Evolutionary conservation across 2,888 invertebrate species (phyloP), one percentile per base, ranked within the genome.

Genomic region (Galerucella nymphaeae): DNA sequence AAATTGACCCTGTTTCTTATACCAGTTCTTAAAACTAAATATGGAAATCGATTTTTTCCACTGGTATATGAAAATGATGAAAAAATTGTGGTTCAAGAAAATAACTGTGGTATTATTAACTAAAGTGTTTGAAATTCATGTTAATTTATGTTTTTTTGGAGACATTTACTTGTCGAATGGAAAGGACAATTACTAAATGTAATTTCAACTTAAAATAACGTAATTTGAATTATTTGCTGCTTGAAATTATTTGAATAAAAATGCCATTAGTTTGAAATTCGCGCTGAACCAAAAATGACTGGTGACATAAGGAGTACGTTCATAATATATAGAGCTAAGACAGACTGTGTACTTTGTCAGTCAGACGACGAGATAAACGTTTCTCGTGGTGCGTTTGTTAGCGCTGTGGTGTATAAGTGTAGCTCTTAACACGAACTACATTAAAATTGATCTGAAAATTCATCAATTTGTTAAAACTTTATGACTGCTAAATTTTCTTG

Each of bases 401-500:
- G n/a, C n/a, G n/a, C n/a, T n/a, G n/a, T n/a, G n/a, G n/a, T n/a
- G n/a, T n/a, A n/a, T n/a, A n/a, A n/a, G n/a, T n/a, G n/a, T n/a
- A n/a, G n/a, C 0, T 4, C 5, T 30, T 5, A 30, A 30, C 5
- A 2, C 30, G 30, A 30, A 2, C 30, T 30, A 30, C 30, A 30
- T 5, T 5, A 30, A 30, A 30, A 30, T 30, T 30, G 30, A 5
- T 30, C 30, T 30, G 5, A 30, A 30, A 30, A 30, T 30, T 30
- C 5, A 30, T 30, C 11, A 10, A 11, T 42, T 42, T 42, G 42
- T 42, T 3, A 9, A 58, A 30, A 30, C 30, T 30, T 30, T 13
- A 58, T 30, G 2, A 30, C n/a, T 38, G 58, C 57, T 13, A 30
- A 71, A 18, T 61, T 61, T 65, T 66, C 59, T 66, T 59, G 50